These are phyloP conservation scores for Grammomys surdaster DNA, from an alignment of 2,113 vertebrate species.

Conservation along the genomic window DNA sequence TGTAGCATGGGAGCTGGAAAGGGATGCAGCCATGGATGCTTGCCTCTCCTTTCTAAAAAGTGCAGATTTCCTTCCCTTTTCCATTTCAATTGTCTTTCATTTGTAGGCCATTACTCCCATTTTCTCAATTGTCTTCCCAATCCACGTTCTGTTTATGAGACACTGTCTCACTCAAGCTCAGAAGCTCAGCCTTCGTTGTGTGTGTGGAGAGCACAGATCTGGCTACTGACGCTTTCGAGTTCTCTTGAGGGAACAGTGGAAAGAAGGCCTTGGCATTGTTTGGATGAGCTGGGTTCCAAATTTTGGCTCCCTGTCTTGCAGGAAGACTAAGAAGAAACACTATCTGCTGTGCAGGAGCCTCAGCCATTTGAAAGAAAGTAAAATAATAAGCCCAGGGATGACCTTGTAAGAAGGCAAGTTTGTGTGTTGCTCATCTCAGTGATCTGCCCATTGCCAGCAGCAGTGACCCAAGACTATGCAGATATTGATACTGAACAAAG, in stretches of 20 bases:
- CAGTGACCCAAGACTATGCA: not conserved
- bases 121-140: conserved; percentile 68
- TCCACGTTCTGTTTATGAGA: conserved; percentile 56
- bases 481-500: not conserved
- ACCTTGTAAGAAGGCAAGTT: not conserved
- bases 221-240: not conserved
- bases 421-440: not conserved
- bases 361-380: not conserved
- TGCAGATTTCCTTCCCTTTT: conserved; percentile 58
- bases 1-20: not conserved
- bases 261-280: conserved; percentile 30
- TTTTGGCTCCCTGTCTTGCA: conserved; percentile 24
- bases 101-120: conserved; percentile 50
- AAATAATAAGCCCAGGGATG: not conserved
- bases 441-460: not conserved
- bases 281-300: not conserved
- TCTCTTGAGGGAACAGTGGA: not conserved
- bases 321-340: not conserved
- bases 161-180: not conserved
- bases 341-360: not conserved
- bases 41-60: conserved; percentile 42
- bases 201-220: not conserved
- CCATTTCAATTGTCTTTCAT: conserved; percentile 46
- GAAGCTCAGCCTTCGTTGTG: not conserved
- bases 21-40: not conserved